Conservation (phyloP, 2,113 vertebrate species). For the Cyanoramphus novaezelandiae region DNA sequence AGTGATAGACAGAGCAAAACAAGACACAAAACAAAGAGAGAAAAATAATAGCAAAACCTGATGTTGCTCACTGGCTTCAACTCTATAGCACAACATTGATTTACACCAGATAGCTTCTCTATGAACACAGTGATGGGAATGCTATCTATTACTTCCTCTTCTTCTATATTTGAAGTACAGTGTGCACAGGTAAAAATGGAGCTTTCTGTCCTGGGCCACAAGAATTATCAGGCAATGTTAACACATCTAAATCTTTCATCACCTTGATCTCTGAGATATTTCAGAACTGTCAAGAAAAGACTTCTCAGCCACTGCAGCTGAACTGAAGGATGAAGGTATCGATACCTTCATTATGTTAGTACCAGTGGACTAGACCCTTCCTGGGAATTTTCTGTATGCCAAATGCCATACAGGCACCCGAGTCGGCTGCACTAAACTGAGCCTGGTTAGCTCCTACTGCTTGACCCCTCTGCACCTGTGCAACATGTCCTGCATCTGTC, state of each 20-base stretch:
- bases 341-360: not conserved
- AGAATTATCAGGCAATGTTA: not conserved
- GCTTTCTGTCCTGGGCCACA: not conserved
- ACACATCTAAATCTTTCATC: not conserved
- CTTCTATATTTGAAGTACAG: not conserved
- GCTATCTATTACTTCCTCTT: not conserved
- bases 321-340: not conserved
- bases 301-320: not conserved
- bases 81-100: not conserved
- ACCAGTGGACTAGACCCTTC: not conserved
- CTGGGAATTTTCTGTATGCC: not conserved
- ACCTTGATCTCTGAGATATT: not conserved
- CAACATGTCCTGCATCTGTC: not conserved
- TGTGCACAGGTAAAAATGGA: not conserved
- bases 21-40: conserved; percentile 21
- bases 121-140: not conserved
- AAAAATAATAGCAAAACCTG: conserved; percentile 28
- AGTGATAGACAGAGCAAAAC: not conserved
- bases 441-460: fast-evolving
- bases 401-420: fast-evolving
- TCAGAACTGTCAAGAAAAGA: not conserved
- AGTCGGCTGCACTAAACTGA: not conserved
- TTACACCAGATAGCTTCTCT: not conserved
- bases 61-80: not conserved
- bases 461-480: not conserved